Evolutionary conservation across 1,140 invertebrate species (phyloP), one percentile per base, ranked within the genome.

Genomic region (Drosophila micromelanica): DNA sequence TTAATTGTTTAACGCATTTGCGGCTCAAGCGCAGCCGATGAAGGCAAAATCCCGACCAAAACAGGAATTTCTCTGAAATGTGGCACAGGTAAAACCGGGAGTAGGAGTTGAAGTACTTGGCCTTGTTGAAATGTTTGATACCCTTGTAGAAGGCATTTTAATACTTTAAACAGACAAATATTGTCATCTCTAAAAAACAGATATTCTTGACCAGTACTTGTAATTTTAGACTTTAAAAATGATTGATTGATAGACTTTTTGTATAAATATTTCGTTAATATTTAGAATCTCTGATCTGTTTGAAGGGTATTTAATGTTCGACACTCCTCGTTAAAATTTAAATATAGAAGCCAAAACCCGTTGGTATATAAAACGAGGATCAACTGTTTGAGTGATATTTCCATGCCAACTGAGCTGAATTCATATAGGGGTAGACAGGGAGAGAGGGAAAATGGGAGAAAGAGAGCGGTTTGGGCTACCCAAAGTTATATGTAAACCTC

Each of bases 1-100:
- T 67, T 86, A 86, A 81, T 80, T 79, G 80, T 87, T 87, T 68
- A 87, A 67, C 71, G 56, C 60, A 42, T 69, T 68, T 12, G 13
- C 43, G 67, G 52, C 30, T 7, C 23, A 52, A 23, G 60, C 30
- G 23, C 12, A 32, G 40, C 60, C n/a, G 27, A 7, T 13, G 51
- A n/a, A 37, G 46, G 8, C 23, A 49, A 6, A 30, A 3, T 54
- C 57, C 38, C 45, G 46, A 37, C n/a, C 23, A 43, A 51, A 65
- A 57, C 61, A 57, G 42, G 30, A 63, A 70, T 74, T 74, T 46
- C 12, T 63, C 23, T 74, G 30, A 62, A 73, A 69, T 57, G 51
- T 3, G 1, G 23, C 51, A 59, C 72, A 74, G 72, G 72, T 74
- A 74, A 15, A 7, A 8, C 8, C 32, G 9, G 32, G 32, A 35